These are phyloP conservation scores for Excalfactoria chinensis DNA, from an alignment of 2,113 vertebrate species.

Conservation along the genomic window DNA sequence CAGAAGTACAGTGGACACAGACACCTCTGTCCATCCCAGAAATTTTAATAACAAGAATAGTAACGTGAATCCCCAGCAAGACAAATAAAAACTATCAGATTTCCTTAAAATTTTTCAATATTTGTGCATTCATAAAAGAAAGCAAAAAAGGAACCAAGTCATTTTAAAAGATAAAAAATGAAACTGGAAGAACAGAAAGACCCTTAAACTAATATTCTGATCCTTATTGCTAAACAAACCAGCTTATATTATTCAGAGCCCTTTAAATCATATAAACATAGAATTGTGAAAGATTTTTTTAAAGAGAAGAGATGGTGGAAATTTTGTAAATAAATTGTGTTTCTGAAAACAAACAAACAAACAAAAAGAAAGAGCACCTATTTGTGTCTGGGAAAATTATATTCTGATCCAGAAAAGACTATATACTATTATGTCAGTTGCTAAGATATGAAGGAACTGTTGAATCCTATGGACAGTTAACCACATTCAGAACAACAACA, in stretches of 20 bases:
- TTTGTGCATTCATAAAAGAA: background rate
- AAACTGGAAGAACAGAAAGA: background rate
- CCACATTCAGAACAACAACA: background rate
- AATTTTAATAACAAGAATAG: background rate
- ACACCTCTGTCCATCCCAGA: background rate
- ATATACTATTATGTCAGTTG: fast-evolving
- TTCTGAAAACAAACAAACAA: background rate
- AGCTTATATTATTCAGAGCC: background rate
- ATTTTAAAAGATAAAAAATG: background rate
- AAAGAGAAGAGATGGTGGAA: background rate
- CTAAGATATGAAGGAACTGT: background rate
- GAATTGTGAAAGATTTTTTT: no score
- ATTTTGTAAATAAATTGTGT: background rate
- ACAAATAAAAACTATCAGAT: background rate
- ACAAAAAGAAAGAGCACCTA: background rate
- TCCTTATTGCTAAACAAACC: no score
- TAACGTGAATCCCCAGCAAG: background rate
- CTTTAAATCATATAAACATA: background rate
- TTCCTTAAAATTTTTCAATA: background rate
- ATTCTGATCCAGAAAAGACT: background rate
- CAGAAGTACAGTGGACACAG: background rate
- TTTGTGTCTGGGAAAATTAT: background rate
- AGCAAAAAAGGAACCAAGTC: background rate
- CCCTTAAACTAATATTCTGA: background rate
- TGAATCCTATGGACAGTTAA: background rate